These are phyloP conservation scores for Meandrina meandrites DNA, from an alignment of 92 coral and sea anemone species.

Conservation along the genomic window DNA sequence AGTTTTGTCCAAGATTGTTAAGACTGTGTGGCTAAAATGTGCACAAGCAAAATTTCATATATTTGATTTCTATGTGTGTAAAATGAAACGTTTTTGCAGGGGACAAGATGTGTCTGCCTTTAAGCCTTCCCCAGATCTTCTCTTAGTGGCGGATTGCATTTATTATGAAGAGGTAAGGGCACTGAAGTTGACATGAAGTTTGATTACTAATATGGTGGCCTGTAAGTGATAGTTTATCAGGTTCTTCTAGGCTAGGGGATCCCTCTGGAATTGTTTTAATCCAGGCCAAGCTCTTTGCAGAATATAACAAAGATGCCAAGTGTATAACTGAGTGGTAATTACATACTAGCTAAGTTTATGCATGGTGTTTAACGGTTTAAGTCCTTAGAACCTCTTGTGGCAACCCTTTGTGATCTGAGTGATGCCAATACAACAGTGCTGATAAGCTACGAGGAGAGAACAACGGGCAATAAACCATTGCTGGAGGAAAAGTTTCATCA, in stretches of 20 bases:
- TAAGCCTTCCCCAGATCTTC: conserved; percentile 67
- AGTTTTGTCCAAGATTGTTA: too few species aligned
- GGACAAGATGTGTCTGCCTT: conserved; percentile 72
- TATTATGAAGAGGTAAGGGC: conserved; percentile 88
- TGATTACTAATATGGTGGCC: too few species aligned
- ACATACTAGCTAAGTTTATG: too few species aligned
- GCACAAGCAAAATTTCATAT: too few species aligned
- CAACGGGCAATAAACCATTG: conserved; percentile 82
- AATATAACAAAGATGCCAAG: too few species aligned
- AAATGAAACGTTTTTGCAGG: conserved; percentile 29
- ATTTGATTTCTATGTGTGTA: neutral
- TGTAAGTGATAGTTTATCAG: too few species aligned
- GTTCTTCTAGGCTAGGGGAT: too few species aligned
- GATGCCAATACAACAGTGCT: conserved; percentile 63
- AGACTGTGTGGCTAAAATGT: too few species aligned
- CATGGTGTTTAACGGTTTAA: neutral
- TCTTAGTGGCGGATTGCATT: conserved; percentile 88
- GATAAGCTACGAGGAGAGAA: conserved; percentile 87
- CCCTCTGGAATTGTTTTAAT: too few species aligned
- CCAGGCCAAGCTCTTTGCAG: too few species aligned
- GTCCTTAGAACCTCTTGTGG: conserved; percentile 84
- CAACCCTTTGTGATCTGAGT: conserved; percentile 79
- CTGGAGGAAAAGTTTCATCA: conserved; percentile 78
- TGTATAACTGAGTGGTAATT: too few species aligned
- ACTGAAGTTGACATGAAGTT: neutral